Evolutionary conservation across 2,797 vertebrate genomes (phyloP).

Genomic region (Acipenser ruthenus): DNA sequence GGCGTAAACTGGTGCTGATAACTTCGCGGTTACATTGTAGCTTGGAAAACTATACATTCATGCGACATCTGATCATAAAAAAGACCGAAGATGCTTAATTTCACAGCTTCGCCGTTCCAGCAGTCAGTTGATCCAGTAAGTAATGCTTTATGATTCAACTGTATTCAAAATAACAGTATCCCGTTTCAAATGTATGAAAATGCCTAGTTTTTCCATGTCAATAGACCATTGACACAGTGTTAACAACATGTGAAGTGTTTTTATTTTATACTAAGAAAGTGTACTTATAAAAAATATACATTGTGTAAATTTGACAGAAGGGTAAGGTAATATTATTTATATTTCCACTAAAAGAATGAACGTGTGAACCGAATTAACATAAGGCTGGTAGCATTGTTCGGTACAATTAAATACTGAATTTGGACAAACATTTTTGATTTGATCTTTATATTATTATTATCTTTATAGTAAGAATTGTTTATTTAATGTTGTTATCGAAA

Average conservation of each 20-base stretch:
- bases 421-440: not conserved
- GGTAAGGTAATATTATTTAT: not conserved
- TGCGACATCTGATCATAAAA: not conserved
- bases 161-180: no score
- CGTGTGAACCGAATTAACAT: no score
- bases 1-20: not conserved
- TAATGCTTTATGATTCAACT: not conserved
- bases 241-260: no score
- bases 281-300: no score
- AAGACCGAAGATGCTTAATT: conserved; percentile 14
- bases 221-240: no score
- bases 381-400: no score
- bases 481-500: no score
- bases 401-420: no score
- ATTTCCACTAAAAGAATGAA: not conserved
- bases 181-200: no score
- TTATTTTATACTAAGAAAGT: no score
- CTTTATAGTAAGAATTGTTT: not conserved
- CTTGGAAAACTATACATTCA: not conserved
- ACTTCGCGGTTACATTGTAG: not conserved
- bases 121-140: conserved; percentile 15
- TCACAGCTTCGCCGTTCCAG: not conserved
- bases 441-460: not conserved
- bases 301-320: conserved; percentile 8
- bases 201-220: no score